These are phyloP conservation scores for Leuctra nigra DNA, from an alignment of 2,888 invertebrate genomes.

Conservation along the genomic window DNA sequence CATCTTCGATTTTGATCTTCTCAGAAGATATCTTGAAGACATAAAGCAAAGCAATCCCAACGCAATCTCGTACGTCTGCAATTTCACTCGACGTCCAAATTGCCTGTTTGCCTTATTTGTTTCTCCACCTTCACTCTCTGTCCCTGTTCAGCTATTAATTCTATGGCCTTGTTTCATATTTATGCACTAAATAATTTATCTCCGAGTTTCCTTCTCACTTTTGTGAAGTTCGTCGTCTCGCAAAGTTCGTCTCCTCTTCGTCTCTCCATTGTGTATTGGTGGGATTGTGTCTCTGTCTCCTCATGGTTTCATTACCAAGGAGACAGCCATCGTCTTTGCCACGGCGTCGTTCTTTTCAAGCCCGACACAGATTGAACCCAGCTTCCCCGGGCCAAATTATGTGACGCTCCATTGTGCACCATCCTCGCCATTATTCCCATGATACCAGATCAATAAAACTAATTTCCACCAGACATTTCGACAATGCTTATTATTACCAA, in stretches of 20 bases:
- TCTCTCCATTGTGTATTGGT: conserved; percentile 2
- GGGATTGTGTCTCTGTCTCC: conserved; percentile 5
- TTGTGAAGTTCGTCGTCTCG: not conserved
- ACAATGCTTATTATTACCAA: conserved; percentile 8
- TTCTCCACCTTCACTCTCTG: not conserved
- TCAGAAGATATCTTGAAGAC: no score
- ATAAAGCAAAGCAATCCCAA: not conserved
- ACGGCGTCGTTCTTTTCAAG: conserved; percentile 11
- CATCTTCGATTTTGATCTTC: conserved; percentile 1
- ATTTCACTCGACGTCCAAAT: conserved; percentile 1
- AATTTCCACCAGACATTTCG: conserved; percentile 18
- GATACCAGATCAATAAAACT: conserved; percentile 22
- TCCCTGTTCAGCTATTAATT: conserved; percentile 16
- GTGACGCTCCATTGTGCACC: conserved; percentile 10
- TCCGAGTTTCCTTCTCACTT: not conserved
- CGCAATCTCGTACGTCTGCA: not conserved
- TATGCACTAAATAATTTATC: conserved; percentile 11
- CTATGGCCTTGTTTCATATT: conserved; percentile 12
- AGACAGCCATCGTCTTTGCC: not conserved
- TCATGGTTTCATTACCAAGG: conserved; percentile 1
- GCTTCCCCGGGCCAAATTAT: conserved; percentile 14
- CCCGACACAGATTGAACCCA: conserved; percentile 4
- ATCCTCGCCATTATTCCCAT: conserved; percentile 13
- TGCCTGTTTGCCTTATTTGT: conserved; percentile 6
- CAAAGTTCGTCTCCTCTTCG: not conserved